Base-by-base conservation (phyloP, 2,888 invertebrate species). In the Drosophila macrospina region DNA sequence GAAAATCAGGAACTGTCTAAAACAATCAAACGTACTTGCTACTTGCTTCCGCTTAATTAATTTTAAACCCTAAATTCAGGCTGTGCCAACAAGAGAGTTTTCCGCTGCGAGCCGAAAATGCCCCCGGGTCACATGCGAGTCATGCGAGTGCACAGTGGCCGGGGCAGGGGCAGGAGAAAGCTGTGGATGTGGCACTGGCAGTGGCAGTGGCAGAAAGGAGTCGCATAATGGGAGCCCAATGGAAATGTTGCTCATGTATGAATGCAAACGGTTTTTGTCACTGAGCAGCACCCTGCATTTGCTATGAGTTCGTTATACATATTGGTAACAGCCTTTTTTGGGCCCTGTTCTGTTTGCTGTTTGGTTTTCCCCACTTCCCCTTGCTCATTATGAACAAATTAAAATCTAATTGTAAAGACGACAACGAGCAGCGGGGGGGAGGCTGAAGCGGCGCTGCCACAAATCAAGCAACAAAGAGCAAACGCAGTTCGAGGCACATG, bases 41-140 rank as follows among this genome's bases (percentile, higher is more conserved):
- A 74, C 80, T 86, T 76, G 76, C 80, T 83, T 83, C 83, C 84
- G 84, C 86, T 84, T 84, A 86, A 84, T 84, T 84, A 84, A 84
- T 83, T 86, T 86, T 75, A 77, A 84, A 84, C 86, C 84, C 84
- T 67, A 77, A 78, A 75, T 69, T 78, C 75, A 67, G 86, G 86
- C 74, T 82, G 82, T 69, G 74, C 76, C 74, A 84, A 80, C 81
- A 28, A 80, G 71, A 73, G 70, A 71, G 37, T 52, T 60, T 71
- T 66, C 64, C 74, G 73, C 81, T 69, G 72, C 63, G 76, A 62
- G 63, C 74, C 74, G 69, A 72, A 75, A 85, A 80, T 80, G 83
- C 78, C 83, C 75, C 56, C 37, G 83, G 83, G 83, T 62, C 68
- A 74, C 69, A 78, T 66, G 39, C 52, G 64, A 56, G 63, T 28